A percentile compares a stretch with the other conserved stretches of the same genome.
phyloP scores from a whole-genome alignment of 2,113 vertebrate genomes.

The Platycercus adscitus region DNA sequence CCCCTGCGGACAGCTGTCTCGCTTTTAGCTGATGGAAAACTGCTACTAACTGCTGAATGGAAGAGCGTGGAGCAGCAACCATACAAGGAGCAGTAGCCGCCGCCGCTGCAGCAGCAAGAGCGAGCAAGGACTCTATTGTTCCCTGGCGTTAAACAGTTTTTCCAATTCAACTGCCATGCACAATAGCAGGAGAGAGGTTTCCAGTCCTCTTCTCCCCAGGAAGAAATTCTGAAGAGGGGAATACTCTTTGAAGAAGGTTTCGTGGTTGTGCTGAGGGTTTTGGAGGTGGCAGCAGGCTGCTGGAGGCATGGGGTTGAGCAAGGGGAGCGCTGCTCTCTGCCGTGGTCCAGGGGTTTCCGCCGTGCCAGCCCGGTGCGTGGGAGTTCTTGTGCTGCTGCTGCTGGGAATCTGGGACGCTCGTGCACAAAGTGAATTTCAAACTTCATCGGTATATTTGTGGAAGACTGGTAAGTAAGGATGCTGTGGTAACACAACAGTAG shows the following conservation, averaged over 20 bases:
- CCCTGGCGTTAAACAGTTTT: constrained; percentile 69
- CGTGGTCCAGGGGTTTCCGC: constrained; percentile 45
- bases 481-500: background rate
- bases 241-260: background rate
- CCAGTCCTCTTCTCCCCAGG: background rate
- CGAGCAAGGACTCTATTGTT: constrained; percentile 80
- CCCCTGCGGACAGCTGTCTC: constrained; percentile 78
- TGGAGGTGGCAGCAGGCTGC: constrained; percentile 66
- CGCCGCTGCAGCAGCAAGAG: background rate
- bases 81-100: constrained; percentile 42
- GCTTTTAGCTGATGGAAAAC: constrained; percentile 73
- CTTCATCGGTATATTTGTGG: constrained; percentile 91
- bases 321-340: constrained; percentile 64
- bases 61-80: constrained; percentile 57
- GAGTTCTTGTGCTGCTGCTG: constrained; percentile 79
- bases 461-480: constrained; percentile 86
- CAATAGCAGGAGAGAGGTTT: constrained; percentile 56
- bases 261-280: constrained; percentile 52
- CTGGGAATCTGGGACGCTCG: constrained; percentile 70
- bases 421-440: constrained; percentile 82
- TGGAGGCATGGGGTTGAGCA: constrained; percentile 81
- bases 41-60: constrained; percentile 74
- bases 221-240: constrained; percentile 32
- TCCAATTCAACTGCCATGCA: constrained; percentile 68
- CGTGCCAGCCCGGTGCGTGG: constrained; percentile 46